Percentiles rank a stretch among this genome's conserved stretches.
Evolutionary conservation across 1,140 invertebrate genomes (phyloP).

Genomic region (Drosophila elegans): DNA sequence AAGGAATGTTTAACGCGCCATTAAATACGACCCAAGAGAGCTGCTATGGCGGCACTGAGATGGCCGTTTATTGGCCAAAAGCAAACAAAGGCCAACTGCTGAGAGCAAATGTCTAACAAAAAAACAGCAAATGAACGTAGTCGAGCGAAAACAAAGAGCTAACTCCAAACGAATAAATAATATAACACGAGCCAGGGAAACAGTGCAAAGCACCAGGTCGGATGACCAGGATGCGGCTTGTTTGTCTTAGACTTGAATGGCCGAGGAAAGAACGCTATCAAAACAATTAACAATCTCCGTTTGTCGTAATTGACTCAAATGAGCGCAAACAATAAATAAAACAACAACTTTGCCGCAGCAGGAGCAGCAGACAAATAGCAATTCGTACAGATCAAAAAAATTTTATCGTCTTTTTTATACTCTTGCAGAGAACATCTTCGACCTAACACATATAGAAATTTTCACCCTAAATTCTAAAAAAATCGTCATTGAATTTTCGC

Average conservation of each 20-base stretch:
- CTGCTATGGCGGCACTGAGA: neutral
- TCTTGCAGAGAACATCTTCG: too few species aligned
- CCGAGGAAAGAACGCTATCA: conserved; percentile 20
- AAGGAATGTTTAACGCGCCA: conserved; percentile 73
- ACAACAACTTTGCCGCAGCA: conserved; percentile 51
- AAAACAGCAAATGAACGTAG: conserved; percentile 22
- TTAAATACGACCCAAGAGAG: conserved; percentile 53
- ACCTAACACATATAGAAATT: too few species aligned
- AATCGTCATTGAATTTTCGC: too few species aligned
- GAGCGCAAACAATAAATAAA: conserved; percentile 80
- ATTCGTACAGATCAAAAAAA: too few species aligned
- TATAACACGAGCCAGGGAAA: conserved; percentile 56
- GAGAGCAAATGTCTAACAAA: conserved; percentile 65
- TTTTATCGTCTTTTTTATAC: too few species aligned
- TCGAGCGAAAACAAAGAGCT: conserved; percentile 46
- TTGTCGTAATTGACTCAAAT: conserved; percentile 80
- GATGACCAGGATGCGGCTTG: conserved; percentile 52
- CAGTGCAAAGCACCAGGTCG: neutral
- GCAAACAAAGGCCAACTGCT: conserved; percentile 67
- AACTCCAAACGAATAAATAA: conserved; percentile 60
- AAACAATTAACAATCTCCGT: conserved; percentile 82
- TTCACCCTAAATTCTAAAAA: too few species aligned
- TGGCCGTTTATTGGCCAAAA: conserved; percentile 75
- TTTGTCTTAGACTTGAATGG: conserved; percentile 68
- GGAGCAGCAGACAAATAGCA: too few species aligned